phyloP scores from a whole-genome alignment of 1,140 invertebrate genomes.

The Alviniconcha marisindica region DNA sequence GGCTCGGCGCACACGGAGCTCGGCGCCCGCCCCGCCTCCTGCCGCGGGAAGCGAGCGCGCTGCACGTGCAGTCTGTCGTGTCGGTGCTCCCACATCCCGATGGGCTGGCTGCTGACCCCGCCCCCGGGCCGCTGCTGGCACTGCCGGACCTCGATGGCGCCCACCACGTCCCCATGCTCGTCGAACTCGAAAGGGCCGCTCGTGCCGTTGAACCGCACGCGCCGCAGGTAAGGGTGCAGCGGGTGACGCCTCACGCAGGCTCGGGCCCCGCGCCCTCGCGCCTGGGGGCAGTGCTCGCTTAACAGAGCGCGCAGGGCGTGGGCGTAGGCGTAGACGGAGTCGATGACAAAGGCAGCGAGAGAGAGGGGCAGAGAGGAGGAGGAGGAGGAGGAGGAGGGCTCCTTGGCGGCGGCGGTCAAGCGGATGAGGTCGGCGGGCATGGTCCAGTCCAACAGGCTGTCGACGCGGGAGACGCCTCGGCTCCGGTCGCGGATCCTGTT shows the following conservation, averaged over 20 bases:
- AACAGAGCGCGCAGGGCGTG: conserved; percentile 81
- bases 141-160: conserved; percentile 53
- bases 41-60: not conserved
- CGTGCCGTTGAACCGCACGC: conserved; percentile 52
- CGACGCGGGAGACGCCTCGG: not conserved
- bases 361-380: not conserved
- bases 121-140: conserved; percentile 36
- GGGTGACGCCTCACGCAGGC: conserved; percentile 48
- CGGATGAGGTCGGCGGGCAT: not conserved
- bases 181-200: conserved; percentile 61
- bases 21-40: conserved; percentile 30
- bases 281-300: conserved; percentile 37
- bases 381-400: not conserved
- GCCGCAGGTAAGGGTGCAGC: conserved; percentile 53
- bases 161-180: conserved; percentile 60
- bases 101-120: not conserved
- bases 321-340: conserved; percentile 90
- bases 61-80: conserved; percentile 38
- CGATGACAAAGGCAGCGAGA: conserved; percentile 86
- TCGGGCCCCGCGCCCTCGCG: conserved; percentile 9
- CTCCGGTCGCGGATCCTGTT: conserved; percentile 12
- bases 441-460: conserved; percentile 4
- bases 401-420: not conserved
- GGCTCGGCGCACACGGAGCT: conserved; percentile 55
- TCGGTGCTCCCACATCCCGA: conserved; percentile 54